These are phyloP conservation scores for Muscicapa comitata DNA, from an alignment of 2,797 vertebrate genomes.

Conservation along the genomic window DNA sequence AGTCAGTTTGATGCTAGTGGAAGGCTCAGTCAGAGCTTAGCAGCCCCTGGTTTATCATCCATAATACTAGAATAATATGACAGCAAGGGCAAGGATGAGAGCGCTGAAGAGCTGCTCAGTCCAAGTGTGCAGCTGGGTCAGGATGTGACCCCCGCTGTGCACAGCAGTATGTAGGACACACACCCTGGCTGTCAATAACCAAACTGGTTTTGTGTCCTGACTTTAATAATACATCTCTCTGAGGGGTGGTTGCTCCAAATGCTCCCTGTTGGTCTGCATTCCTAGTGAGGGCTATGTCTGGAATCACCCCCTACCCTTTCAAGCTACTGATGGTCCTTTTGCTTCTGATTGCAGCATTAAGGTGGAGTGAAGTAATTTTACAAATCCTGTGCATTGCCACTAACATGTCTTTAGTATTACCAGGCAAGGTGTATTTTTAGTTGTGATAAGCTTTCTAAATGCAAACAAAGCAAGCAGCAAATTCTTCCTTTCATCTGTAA, in stretches of 20 bases:
- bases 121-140: background rate
- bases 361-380: background rate
- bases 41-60: background rate
- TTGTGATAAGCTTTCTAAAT: background rate
- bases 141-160: background rate
- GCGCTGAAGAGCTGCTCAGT: accelerated
- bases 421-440: background rate
- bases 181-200: background rate
- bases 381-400: accelerated
- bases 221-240: background rate
- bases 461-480: background rate
- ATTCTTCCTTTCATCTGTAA: background rate
- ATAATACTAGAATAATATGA: background rate
- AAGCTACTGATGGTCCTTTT: background rate
- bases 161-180: background rate
- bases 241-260: background rate
- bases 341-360: background rate
- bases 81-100: background rate
- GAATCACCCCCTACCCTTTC: background rate
- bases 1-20: background rate
- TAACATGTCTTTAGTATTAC: background rate
- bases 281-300: background rate
- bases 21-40: background rate
- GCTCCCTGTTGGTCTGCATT: background rate
- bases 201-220: background rate